Conservation (phyloP, 2,113 vertebrate genomes). For the Muntiacus muntjak region DNA sequence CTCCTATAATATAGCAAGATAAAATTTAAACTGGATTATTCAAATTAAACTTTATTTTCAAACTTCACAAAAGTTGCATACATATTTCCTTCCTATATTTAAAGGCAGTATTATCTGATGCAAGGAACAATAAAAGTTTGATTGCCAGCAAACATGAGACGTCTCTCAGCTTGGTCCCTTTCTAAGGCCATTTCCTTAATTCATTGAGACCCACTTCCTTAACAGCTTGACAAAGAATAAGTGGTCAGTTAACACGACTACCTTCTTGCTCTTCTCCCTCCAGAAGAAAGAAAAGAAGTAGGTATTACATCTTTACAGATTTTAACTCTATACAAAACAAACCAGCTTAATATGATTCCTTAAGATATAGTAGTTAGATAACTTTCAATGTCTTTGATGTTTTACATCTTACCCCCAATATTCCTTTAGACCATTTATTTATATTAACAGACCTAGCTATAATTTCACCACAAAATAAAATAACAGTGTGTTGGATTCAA, state of each 20-base stretch:
- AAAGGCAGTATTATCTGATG: not conserved
- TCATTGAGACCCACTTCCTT: not conserved
- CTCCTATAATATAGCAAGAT: not conserved
- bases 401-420: not conserved
- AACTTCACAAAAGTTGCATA: not conserved
- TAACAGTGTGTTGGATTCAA: not conserved
- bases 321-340: not conserved
- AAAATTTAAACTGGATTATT: conserved; percentile 2
- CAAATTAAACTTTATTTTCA: not conserved
- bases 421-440: not conserved
- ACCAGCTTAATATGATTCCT: not conserved
- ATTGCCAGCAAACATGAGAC: not conserved
- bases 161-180: not conserved
- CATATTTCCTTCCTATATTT: not conserved
- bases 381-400: not conserved
- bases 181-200: not conserved
- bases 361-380: not conserved
- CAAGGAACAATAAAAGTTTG: not conserved
- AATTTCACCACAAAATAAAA: not conserved
- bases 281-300: not conserved
- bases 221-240: not conserved
- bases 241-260: not conserved
- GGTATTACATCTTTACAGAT: not conserved
- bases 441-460: not conserved
- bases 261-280: not conserved